Base-by-base conservation (phyloP, 2,797 vertebrate genomes). In the Melanotaenia trifasciata region DNA sequence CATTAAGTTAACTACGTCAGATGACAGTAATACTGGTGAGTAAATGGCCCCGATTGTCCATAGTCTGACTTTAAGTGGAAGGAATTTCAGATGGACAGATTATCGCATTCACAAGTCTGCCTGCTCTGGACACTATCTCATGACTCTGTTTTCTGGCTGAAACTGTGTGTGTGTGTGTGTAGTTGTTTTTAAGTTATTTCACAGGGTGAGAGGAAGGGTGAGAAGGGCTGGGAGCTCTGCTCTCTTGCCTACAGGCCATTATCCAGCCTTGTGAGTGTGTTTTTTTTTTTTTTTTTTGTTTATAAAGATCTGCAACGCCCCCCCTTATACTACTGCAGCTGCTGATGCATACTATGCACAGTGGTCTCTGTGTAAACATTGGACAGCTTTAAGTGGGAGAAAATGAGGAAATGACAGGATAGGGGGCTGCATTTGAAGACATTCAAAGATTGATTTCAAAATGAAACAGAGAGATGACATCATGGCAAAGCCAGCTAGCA, bases 391-490 rank as follows among this genome's bases (percentile, higher is more conserved):
- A 90, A 90, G 90, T 86, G 91, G 81, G 91, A 90, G 87, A 94
- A 92, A 94, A 93, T 89, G 88, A 91, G 88, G 83, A 92, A 91
- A 90, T 78, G 90, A 90, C 86, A 83, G 85, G 74, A 84, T 70
- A 79, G 60, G 76, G 74, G 84, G 74, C 7, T 24, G 60, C 80
- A 84, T 80, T 80, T 84, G 84, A 90, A 91, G 88, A 93, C 85
- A 87, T 84, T 83, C 79, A 86, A 87, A 80, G 88, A 93, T 87
- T 87, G 83, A 87, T 90, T 93, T 90, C 82, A 79, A 87, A 79
- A 89, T 91, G 88, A 93, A 90, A 93, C 76, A 82, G 36, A 67
- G 72, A 72, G 85, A 91, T 94, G 90, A 94, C 93, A 94, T 94
- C 93, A 94, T 94, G 88, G 91, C 84, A 91, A 91, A 94, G 87